Evolutionary conservation across 1,140 invertebrate genomes (phyloP).

Genomic region (Heliothis subflexa): DNA sequence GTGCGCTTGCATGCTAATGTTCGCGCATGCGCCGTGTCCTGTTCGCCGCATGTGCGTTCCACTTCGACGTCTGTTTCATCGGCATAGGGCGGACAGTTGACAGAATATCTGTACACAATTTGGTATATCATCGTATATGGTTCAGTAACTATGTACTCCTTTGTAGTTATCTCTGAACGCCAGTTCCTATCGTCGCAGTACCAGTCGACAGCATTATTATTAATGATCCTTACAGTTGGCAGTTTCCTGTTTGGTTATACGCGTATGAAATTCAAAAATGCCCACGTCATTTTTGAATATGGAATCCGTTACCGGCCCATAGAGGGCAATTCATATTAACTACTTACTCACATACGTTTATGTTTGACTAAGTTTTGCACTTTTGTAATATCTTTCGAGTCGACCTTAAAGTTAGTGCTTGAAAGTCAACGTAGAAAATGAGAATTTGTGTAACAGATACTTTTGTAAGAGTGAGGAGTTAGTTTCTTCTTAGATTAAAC

Average conservation of each 20-base stretch:
- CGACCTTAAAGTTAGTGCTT: too few relatives aligned
- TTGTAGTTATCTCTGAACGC: constrained; percentile 5
- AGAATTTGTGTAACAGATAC: too few relatives aligned
- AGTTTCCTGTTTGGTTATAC: constrained; percentile 38
- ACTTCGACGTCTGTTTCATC: constrained; percentile 54
- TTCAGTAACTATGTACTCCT: neutral
- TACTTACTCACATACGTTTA: neutral
- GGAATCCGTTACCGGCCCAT: constrained; percentile 14
- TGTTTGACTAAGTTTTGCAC: neutral
- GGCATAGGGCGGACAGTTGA: constrained; percentile 31
- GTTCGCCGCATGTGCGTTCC: constrained; percentile 65
- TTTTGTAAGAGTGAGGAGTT: too few relatives aligned
- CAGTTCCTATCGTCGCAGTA: constrained; percentile 17
- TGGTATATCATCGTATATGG: neutral
- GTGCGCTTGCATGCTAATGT: constrained; percentile 81
- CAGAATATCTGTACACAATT: constrained; percentile 22
- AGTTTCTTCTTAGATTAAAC: too few relatives aligned
- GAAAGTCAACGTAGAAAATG: too few relatives aligned
- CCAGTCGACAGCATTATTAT: constrained; percentile 25
- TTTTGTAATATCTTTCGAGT: too few relatives aligned
- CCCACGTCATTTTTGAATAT: constrained; percentile 20
- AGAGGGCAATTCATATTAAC: neutral
- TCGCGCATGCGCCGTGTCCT: constrained; percentile 69
- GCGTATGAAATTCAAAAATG: constrained; percentile 38
- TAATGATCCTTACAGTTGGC: constrained; percentile 32